Conservation (phyloP, 2,113 vertebrate species). For the Sturnira hondurensis region DNA sequence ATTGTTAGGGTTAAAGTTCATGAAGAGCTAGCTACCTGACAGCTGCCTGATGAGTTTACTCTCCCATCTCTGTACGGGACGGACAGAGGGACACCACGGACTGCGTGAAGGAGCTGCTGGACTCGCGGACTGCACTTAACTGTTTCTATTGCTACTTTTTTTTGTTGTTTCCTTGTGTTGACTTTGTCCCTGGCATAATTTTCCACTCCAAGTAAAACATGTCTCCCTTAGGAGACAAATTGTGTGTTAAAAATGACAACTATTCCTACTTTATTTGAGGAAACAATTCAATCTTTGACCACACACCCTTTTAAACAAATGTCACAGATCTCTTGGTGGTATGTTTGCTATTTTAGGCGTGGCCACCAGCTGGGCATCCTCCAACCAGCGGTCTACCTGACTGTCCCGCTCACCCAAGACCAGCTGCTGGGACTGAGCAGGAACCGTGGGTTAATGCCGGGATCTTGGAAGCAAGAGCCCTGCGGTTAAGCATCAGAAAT, state of each 20-base stretch:
- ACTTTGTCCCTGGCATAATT: constrained; percentile 82
- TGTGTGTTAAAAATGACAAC: constrained; percentile 80
- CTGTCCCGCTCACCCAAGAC: background rate
- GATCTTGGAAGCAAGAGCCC: constrained; percentile 57
- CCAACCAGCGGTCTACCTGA: constrained; percentile 39
- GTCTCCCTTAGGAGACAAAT: constrained; percentile 79
- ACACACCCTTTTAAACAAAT: constrained; percentile 72
- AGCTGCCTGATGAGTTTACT: constrained; percentile 30
- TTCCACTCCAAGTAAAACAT: constrained; percentile 82
- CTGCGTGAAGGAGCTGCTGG: constrained; percentile 90
- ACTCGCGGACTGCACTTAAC: constrained; percentile 88
- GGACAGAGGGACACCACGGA: constrained; percentile 41
- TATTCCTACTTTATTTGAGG: constrained; percentile 73
- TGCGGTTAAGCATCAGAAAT: constrained; percentile 65
- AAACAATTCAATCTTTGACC: constrained; percentile 72
- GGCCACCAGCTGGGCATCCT: background rate
- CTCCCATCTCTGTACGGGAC: background rate
- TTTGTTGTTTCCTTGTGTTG: constrained; percentile 83
- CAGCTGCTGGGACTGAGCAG: constrained; percentile 47
- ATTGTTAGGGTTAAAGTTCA: background rate
- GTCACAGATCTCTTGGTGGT: constrained; percentile 62
- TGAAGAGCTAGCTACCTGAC: constrained; percentile 48
- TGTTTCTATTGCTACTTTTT: constrained; percentile 77
- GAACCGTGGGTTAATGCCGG: constrained; percentile 55
- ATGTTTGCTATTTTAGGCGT: constrained; percentile 73